Percentiles rank a stretch among this genome's conserved stretches.
Evolutionary conservation across 2,797 vertebrate species (phyloP).

Genomic region (Falco concolor): DNA sequence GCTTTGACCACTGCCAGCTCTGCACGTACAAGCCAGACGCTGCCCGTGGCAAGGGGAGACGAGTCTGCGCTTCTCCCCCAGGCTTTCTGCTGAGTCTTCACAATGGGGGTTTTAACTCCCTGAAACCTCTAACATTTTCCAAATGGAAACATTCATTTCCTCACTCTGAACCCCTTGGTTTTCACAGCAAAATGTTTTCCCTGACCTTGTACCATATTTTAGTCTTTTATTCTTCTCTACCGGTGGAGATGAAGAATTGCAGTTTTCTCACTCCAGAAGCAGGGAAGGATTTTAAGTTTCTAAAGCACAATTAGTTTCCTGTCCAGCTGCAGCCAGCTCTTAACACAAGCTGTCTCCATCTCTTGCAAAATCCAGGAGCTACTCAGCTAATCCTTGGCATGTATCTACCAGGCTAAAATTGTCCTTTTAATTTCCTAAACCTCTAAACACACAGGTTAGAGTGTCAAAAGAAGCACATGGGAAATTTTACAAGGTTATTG

Average conservation of each 20-base stretch:
- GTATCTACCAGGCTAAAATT: background rate
- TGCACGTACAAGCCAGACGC: rapidly evolving
- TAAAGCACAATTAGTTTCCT: background rate
- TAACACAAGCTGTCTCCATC: background rate
- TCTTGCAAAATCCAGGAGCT: background rate
- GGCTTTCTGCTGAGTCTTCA: background rate
- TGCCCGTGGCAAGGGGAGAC: background rate
- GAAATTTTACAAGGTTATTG: background rate
- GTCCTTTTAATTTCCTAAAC: background rate
- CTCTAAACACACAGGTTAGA: background rate
- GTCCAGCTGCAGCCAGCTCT: background rate
- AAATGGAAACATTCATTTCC: background rate
- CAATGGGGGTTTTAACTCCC: background rate
- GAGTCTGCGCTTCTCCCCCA: rapidly evolving
- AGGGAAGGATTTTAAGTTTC: background rate
- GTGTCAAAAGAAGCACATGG: background rate
- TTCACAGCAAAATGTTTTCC: background rate
- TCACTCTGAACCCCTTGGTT: background rate
- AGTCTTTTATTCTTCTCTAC: background rate
- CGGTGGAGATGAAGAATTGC: background rate
- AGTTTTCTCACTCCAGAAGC: background rate
- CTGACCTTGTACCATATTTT: background rate
- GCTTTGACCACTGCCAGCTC: background rate
- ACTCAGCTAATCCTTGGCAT: background rate
- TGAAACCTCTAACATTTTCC: background rate